Evolutionary conservation across 2,888 invertebrate species (phyloP), one percentile per base, ranked within the genome.

Genomic region (Hyposoter dolosus): DNA sequence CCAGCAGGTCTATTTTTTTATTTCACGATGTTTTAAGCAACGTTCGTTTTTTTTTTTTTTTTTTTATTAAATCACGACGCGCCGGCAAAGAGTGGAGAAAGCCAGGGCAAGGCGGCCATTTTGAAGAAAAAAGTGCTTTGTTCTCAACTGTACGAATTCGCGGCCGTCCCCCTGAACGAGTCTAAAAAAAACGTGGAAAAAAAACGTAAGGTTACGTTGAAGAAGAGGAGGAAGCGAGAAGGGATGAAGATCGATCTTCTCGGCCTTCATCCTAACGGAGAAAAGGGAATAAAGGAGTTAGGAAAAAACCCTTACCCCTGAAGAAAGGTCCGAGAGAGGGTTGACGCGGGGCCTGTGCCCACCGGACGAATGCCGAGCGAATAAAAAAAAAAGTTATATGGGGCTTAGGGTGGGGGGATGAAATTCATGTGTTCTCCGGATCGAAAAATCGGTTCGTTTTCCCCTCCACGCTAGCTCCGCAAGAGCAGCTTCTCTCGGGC

Each of bases 381-480:
- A 85, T 28, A 69, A 66, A 76, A 74, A 72, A 72, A 80, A 87
- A 87, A 85, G 35, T 69, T 77, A 47, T 45, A 28, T 56, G 72
- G 82, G 86, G 86, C 88, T 86, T 79, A 86, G 77, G 82, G 88
- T 88, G 90, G 89, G 53, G 75, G 78, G 35, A 19, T 71, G 79
- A 83, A 75, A 65, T 78, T 72, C 71, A 32, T 82, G 65, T 32
- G 56, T 79, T 79, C 78, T 87, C 88, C 81, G 82, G 85, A 86
- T 89, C 90, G 90, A 91, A 92, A 93, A 92, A 91, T 93, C 85
- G 84, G 83, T 76, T 81, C 80, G 69, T 71, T 83, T 89, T 88
- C 91, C 93, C 92, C 91, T 89, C 93, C 28, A 60, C 43, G n/a
- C 28, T 66, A 6, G 50, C 63, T 71, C 47, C 23, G 53, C 32